Base-by-base conservation (phyloP, 1,140 invertebrate species). In the Polypedilum pembai region DNA sequence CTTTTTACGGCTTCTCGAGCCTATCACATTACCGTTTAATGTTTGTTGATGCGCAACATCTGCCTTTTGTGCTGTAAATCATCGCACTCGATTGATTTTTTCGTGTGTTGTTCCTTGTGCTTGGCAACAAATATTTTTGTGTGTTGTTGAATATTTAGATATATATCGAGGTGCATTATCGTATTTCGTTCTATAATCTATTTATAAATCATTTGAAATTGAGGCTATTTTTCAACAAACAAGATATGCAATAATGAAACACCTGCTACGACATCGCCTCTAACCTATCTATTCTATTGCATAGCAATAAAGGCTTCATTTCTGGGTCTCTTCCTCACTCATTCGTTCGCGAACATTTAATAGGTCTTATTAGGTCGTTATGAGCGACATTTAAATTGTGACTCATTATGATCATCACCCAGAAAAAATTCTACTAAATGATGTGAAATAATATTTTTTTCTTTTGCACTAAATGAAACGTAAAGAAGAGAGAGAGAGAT, bases 21-120 rank as follows among this genome's bases (percentile, higher is more conserved):
- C 20, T 69, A 69, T 69, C 65, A 18, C 18, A 69, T 69, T 69
- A 69, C 65, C 45, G 20, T 69, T 69, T 69, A 69, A 20, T 69
- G 17, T 69, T 69, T 69, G 65, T 20, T 69, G 65, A 69, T 69
- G 45, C 45, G 12, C 65, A 21, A 18, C 65, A 69, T 69, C 65
- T 69, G 65, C 65, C 65, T 69, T 21, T 56, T 56, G 45, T 56
- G 45, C n/a, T 56, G 45, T 56, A 56, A 56, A 56, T 56, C 45
- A 56, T 56, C 45, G 15, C 15, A 56, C 45, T 33, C 24, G 24
- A 33, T 33, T 33, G 24, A 33, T 33, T 33, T 33, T 33, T 33
- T 33, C 5, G 24, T 33, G 15, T 56, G n/a, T 56, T n/a, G 12
- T 56, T 10, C n/a, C 45, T 12, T n/a, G 10, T 56, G 10, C 45